These are phyloP conservation scores for Ranitomeya variabilis DNA, from an alignment of 2,113 vertebrate genomes.

Conservation along the genomic window DNA sequence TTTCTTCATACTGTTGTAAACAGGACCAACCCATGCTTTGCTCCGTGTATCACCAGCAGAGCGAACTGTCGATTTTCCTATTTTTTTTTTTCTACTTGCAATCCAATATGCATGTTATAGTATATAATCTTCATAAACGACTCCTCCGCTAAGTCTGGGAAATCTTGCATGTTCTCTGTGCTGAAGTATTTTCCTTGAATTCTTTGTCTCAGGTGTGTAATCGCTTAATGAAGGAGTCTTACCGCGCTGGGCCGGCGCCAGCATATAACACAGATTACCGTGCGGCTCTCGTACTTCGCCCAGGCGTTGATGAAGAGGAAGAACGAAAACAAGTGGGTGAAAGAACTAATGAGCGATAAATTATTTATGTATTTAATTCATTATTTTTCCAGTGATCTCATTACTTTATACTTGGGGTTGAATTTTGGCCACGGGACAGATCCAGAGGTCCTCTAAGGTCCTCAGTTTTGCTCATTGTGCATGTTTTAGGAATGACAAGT, in stretches of 20 bases:
- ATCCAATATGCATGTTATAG: no score
- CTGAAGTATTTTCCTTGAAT: background rate
- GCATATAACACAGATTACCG: constrained; percentile 56
- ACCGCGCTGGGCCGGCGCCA: constrained; percentile 39
- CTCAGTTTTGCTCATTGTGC: background rate
- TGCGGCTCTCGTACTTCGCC: constrained; percentile 67
- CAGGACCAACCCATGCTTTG: no score
- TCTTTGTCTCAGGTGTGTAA: constrained; percentile 67
- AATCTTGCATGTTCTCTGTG: background rate
- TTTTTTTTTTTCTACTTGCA: no score
- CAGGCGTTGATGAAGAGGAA: constrained; percentile 76
- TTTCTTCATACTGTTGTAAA: no score
- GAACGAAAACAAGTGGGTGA: constrained; percentile 79
- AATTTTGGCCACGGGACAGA: background rate
- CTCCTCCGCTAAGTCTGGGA: background rate
- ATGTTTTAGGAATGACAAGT: background rate
- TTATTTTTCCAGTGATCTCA: background rate
- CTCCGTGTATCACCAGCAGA: no score
- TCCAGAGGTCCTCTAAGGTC: background rate
- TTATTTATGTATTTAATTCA: background rate
- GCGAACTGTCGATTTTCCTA: no score
- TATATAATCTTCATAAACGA: no score
- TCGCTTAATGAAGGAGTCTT: background rate
- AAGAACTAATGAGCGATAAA: background rate
- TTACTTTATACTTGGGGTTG: background rate